These are phyloP conservation scores for Chondrilla cf. caribensis DNA, from an alignment of 37 sponge, comb jelly and placozoan genomes.

Conservation along the genomic window DNA sequence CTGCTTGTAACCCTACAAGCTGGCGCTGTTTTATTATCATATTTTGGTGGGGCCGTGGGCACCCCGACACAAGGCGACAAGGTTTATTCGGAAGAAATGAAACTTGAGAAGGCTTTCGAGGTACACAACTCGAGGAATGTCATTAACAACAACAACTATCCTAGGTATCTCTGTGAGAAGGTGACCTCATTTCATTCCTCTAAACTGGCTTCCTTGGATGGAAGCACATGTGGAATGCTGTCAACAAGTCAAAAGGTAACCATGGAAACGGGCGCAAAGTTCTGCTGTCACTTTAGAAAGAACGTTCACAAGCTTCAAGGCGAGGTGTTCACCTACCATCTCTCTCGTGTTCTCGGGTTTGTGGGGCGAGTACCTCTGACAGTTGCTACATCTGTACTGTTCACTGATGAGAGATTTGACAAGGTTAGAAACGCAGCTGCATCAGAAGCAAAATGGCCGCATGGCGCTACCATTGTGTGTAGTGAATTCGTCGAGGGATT, in stretches of 20 bases:
- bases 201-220: not conserved
- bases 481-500: not conserved
- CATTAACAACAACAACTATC: too few species aligned
- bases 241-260: not conserved
- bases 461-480: conserved; percentile 3
- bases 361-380: not conserved
- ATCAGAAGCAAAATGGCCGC: conserved; percentile 13
- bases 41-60: too few species aligned
- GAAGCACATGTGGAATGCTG: not conserved
- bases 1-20: too few species aligned
- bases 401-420: not conserved
- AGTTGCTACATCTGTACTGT: not conserved
- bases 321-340: conserved; percentile 6
- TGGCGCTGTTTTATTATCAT: too few species aligned
- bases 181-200: conserved; percentile 4
- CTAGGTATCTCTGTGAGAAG: too few species aligned
- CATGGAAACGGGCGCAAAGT: conserved; percentile 2
- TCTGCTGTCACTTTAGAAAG: not conserved
- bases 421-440: not conserved
- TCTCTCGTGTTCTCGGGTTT: not conserved
- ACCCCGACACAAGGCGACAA: too few species aligned
- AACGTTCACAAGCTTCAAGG: conserved; percentile 14
- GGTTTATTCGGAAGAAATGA: too few species aligned
- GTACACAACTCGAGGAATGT: too few species aligned
- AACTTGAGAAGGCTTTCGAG: too few species aligned